These are phyloP conservation scores for Chironomus tepperi DNA, from an alignment of 1,140 invertebrate species.

Conservation along the genomic window DNA sequence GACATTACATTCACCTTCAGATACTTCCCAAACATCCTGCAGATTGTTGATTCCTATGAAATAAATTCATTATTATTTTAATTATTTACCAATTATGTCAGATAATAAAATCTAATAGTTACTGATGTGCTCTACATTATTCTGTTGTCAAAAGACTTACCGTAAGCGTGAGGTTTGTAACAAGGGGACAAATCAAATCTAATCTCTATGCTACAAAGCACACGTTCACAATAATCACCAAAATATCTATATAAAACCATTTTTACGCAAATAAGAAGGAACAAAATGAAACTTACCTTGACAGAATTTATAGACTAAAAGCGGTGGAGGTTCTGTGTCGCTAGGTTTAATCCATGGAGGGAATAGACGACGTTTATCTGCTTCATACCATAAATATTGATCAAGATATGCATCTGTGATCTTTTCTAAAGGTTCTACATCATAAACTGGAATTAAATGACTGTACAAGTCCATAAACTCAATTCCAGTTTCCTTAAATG, in stretches of 20 bases:
- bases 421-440: slow-evolving; percentile 98
- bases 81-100: slow-evolving; percentile 64
- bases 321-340: slow-evolving; percentile 95
- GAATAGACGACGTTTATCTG: slow-evolving; percentile 92
- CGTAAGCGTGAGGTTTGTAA: slow-evolving; percentile 55
- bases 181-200: slow-evolving; percentile 49
- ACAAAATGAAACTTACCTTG: slow-evolving; percentile 65
- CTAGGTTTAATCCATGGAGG: slow-evolving; percentile 99
- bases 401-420: slow-evolving; percentile 99
- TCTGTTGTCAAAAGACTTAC: slow-evolving; percentile 26
- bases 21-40: slow-evolving; percentile 97
- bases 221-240: slow-evolving; percentile 42
- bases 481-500: slow-evolving; percentile 98
- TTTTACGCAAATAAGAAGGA: background rate
- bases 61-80: slow-evolving; percentile 36
- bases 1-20: slow-evolving; percentile 97
- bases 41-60: slow-evolving; percentile 82
- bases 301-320: slow-evolving; percentile 99
- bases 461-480: slow-evolving; percentile 99
- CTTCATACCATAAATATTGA: slow-evolving; percentile 99
- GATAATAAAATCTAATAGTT: slow-evolving; percentile 36
- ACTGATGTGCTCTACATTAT: background rate
- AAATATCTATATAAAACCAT: background rate
- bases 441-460: slow-evolving; percentile 97
- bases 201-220: slow-evolving; percentile 55